Evolutionary conservation across 2,113 vertebrate genomes (phyloP).

Genomic region (Hiodon tergisus): DNA sequence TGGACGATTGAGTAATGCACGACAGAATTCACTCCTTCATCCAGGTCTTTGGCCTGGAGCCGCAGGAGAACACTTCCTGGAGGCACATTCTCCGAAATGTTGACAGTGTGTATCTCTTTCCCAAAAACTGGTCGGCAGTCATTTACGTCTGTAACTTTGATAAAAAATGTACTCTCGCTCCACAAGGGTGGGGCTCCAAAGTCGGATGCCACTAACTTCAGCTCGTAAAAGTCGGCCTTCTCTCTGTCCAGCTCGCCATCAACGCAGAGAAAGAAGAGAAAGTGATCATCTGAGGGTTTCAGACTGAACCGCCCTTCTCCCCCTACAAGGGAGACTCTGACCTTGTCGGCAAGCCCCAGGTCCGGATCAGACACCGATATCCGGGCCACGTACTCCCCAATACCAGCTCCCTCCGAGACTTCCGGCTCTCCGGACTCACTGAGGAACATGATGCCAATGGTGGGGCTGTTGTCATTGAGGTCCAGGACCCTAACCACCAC

Average conservation of each 20-base stretch:
- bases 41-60: conserved; percentile 68
- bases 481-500: conserved; percentile 75
- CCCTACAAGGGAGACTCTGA: conserved; percentile 58
- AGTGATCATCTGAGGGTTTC: conserved; percentile 52
- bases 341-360: conserved; percentile 40
- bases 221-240: conserved; percentile 62
- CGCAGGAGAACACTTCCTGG: conserved; percentile 66
- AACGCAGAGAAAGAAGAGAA: conserved; percentile 75
- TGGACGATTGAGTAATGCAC: conserved; percentile 64
- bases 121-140: conserved; percentile 74
- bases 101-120: conserved; percentile 53
- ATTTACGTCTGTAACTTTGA: conserved; percentile 73
- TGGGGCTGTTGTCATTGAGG: conserved; percentile 81
- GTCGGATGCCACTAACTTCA: conserved; percentile 72
- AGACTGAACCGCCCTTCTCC: conserved; percentile 64
- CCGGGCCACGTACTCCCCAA: conserved; percentile 77
- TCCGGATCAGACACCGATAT: conserved; percentile 82
- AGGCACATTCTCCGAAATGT: conserved; percentile 66
- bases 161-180: conserved; percentile 55
- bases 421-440: conserved; percentile 67
- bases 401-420: conserved; percentile 70
- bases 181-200: conserved; percentile 67
- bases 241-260: conserved; percentile 73
- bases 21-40: conserved; percentile 67
- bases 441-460: conserved; percentile 74